Conservation (phyloP, 1,140 invertebrate species). For the Araneus ventricosus region DNA sequence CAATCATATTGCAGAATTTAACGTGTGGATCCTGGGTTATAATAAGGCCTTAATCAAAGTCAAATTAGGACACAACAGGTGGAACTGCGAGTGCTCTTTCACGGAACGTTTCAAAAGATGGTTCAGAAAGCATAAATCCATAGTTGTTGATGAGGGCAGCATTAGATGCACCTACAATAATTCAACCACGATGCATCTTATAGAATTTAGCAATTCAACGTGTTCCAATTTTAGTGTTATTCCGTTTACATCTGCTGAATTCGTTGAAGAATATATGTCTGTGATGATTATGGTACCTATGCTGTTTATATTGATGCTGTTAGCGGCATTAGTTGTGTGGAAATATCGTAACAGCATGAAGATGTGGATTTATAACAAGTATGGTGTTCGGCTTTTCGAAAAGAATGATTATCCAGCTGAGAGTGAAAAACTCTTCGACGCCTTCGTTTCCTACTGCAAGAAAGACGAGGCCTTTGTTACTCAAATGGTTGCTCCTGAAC, state of each 20-base stretch:
- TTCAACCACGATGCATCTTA: slow-evolving; percentile 82
- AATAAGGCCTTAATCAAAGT: slow-evolving; percentile 87
- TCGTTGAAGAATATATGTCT: slow-evolving; percentile 84
- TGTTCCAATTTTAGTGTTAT: slow-evolving; percentile 83
- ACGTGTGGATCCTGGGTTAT: slow-evolving; percentile 90
- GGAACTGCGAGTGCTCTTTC: slow-evolving; percentile 94
- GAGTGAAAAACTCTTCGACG: slow-evolving; percentile 93
- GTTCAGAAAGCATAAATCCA: slow-evolving; percentile 80
- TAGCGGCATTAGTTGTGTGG: slow-evolving; percentile 86
- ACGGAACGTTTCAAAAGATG: slow-evolving; percentile 91
- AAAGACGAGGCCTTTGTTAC: slow-evolving; percentile 95
- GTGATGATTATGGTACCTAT: slow-evolving; percentile 80
- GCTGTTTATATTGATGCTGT: slow-evolving; percentile 76
- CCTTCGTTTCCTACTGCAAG: slow-evolving; percentile 94
- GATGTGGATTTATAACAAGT: slow-evolving; percentile 80
- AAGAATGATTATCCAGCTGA: slow-evolving; percentile 82
- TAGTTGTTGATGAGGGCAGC: slow-evolving; percentile 33
- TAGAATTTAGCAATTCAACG: slow-evolving; percentile 72
- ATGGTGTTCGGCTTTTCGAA: slow-evolving; percentile 86
- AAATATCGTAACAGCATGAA: slow-evolving; percentile 86
- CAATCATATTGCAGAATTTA: slow-evolving; percentile 89
- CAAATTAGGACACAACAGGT: slow-evolving; percentile 89
- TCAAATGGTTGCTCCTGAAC: slow-evolving; percentile 89
- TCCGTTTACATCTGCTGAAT: slow-evolving; percentile 73
- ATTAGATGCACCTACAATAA: slow-evolving; percentile 82